Base-by-base conservation (phyloP, 2,888 invertebrate genomes). In the Celastrina argiolus region DNA sequence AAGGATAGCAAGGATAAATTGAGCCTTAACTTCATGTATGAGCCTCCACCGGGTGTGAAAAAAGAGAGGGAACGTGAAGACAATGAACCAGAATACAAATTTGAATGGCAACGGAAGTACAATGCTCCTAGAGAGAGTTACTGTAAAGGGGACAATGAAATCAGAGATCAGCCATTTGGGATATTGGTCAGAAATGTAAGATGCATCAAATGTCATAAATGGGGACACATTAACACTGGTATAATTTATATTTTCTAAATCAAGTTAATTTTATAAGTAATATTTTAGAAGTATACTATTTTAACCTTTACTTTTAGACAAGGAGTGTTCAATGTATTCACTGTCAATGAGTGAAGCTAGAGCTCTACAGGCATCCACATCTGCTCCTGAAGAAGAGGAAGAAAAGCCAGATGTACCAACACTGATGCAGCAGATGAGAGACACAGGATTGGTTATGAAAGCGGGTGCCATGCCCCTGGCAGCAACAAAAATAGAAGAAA, bases 91-190 rank as follows among this genome's bases (percentile, higher is more conserved):
- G 99, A 99, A 77, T 99, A 97, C 78, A 99, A 99, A 87, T 99
- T 99, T 91, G 99, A 99, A 82, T 99, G 99, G 99, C 99, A 99
- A 86, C 93, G 99, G 59, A 99, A 99, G 83, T 99, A 98, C 79
- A 99, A 99, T 91, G 99, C 99, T 5, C 99, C 99, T 0, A 93
- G 99, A 83, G 99, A 99, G 88, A 98, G 98, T 76, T 99, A 98
- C 83, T 98, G 99, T 77, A 99, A 99, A 84, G 98, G 98, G 18
- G 98, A 99, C 82, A 97, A 98, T 71, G 97, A 98, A 84, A 99
- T 99, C 77, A 93, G 97, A 68, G 99, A 99, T 88, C 99, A 99
- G 84, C 99, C 99, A 0, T 99, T 99, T 92, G 99, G 99, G 42
- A 99, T 99, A 77, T 95, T 98, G 87, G 98, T 99, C 2, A 92